A percentile compares a stretch with the other conserved stretches of the same genome.
Evolutionary conservation across 2,888 invertebrate genomes (phyloP).

Genomic region (Drosophila formosana): DNA sequence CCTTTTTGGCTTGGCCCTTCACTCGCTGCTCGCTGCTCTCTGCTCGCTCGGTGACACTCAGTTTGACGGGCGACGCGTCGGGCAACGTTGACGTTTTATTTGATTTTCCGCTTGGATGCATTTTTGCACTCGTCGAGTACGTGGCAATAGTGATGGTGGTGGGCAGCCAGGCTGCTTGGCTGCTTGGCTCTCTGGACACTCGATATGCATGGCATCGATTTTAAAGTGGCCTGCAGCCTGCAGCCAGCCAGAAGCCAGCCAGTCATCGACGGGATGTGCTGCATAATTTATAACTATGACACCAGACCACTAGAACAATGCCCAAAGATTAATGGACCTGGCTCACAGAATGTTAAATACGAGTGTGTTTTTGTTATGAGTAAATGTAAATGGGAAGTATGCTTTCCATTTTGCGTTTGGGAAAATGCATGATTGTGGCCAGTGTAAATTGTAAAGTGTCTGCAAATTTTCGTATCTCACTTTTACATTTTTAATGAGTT

Average conservation of each 20-base stretch:
- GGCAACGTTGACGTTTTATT: slow-evolving; percentile 76
- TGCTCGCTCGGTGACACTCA: slow-evolving; percentile 45
- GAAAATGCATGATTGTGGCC: slow-evolving; percentile 6
- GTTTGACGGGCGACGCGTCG: slow-evolving; percentile 45
- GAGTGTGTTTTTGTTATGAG: neutral
- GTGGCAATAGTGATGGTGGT: slow-evolving; percentile 3
- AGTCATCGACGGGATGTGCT: slow-evolving; percentile 44
- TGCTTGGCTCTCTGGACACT: slow-evolving; percentile 47
- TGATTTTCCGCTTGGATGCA: slow-evolving; percentile 80
- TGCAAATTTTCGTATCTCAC: slow-evolving; percentile 37
- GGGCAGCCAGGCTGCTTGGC: too few species aligned
- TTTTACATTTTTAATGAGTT: slow-evolving; percentile 56
- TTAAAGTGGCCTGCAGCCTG: slow-evolving; percentile 51
- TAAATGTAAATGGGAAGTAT: neutral
- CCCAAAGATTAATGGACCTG: slow-evolving; percentile 69
- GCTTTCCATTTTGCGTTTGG: slow-evolving; percentile 39
- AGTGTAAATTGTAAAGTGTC: slow-evolving; percentile 61
- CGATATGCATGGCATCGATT: slow-evolving; percentile 75
- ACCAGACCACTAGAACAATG: slow-evolving; percentile 66
- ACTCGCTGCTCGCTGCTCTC: slow-evolving; percentile 12
- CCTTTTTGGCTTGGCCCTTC: slow-evolving; percentile 39
- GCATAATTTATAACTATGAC: slow-evolving; percentile 77
- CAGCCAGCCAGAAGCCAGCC: slow-evolving; percentile 26
- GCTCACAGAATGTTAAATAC: slow-evolving; percentile 5
- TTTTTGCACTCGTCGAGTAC: slow-evolving; percentile 60